Evolutionary conservation across 2,797 vertebrate species (phyloP), one percentile per base, ranked within the genome.

Genomic region (Fringilla coelebs): DNA sequence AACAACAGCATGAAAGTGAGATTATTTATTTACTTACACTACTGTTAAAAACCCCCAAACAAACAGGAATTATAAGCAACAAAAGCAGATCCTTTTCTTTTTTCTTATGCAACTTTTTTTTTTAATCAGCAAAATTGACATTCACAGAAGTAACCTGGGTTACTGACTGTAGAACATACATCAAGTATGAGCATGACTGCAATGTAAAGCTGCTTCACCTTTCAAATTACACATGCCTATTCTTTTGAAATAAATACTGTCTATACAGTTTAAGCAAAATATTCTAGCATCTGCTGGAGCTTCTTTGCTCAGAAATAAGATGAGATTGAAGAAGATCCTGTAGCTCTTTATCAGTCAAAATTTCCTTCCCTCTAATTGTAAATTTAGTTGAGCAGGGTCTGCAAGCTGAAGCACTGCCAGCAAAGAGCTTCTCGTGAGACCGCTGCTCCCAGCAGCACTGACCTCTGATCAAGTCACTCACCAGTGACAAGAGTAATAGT

Each of bases 381-480:
- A 16, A 60, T 78, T 72, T n/a, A 62, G 14, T 36, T 58, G 17
- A 82, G 70, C 21, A 26, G 11, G 11, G 36, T 41, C 40, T 76
- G 43, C n/a, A 73, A 48, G 40, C 11, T 0, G 6, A 74, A 81
- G 62, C 0, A 0, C 34, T 43, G 55, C 7, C 36, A 54, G 26
- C 1, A 2, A 85, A 71, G 10, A 25, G 63, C 15, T 76, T 31
- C 62, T 34, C 6, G 0, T 60, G 40, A 22, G 2, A 66, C 19
- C 16, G 25, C 13, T 73, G 61, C 57, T 48, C 40, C 17, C 67
- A 67, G 71, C 19, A 79, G 61, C 49, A 48, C 36, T 41, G 78
- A 51, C 19, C 52, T 62, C 65, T 43, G 38, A 80, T 13, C 61
- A 38, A 71, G 61, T n/a, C 67, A 80, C 49, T 80, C 52, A 54